Base-by-base conservation (phyloP, 2,113 vertebrate species). In the Pteruthius melanotis region DNA sequence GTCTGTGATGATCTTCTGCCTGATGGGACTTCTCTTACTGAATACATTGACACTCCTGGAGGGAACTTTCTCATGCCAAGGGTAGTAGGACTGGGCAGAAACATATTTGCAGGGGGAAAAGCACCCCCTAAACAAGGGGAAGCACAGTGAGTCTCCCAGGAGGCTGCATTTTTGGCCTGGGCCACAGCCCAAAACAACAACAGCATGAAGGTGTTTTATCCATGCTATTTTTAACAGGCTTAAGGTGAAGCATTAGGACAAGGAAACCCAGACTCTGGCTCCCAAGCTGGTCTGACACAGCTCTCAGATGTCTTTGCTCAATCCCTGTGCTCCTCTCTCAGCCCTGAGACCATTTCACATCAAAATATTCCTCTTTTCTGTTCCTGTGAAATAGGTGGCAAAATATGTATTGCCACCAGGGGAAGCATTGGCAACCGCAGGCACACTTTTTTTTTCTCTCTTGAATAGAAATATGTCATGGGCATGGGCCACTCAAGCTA, bases 361-460 rank as follows among this genome's bases (percentile, higher is more conserved):
- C 31, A 91, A 91, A 86, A 27, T 11, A 50, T 40, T 71, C 39
- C 66, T 86, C 72, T 26, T 2, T 50, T 64, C 76, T 42, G 2
- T 30, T 80, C 68, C 80, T 65, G 50, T 0, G 4, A 76, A 92
- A 78, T 19, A 44, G 4, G 2, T 44, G 15, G 11, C 30, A 80
- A 86, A 83, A 47, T 9, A 42, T 3, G 3, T 0, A 1, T 23
- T 77, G 59, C 26, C 2, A 0, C 19, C 39, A n/a, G 14, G 37
- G 88, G 40, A 53, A 78, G 74, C 23, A 23, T 26, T 3, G 16
- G n/a, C 39, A 84, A 26, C 21, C 50, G 31, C 30, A n/a, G 37
- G 63, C 44, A 18, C 37, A 56, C 5, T 40, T 27, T 40, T 11
- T 68, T 79, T 72, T 11, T 6, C 13, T 66, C 13, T 89, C 49